A percentile compares a stretch with the other conserved stretches of the same genome.
Evolutionary conservation across 2,113 vertebrate species (phyloP).

Genomic region (Tachysurus fulvidraco): DNA sequence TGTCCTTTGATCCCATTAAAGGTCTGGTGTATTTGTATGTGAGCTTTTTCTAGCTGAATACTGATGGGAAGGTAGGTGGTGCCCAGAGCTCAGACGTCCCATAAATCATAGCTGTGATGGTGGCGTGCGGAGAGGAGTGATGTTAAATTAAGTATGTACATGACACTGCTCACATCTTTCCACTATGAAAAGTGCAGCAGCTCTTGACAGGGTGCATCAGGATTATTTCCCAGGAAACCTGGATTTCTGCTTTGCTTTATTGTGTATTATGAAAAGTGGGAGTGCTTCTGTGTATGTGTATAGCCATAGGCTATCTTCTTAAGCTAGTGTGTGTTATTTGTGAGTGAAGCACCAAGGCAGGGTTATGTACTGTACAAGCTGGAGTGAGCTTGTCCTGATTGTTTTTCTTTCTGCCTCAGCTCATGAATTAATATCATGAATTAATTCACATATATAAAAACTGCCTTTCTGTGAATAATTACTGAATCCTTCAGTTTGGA

Average conservation of each 20-base stretch:
- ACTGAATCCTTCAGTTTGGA: not conserved
- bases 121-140: not conserved
- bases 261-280: not conserved
- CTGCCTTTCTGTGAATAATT: not conserved
- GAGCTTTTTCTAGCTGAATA: slow-evolving; percentile 7
- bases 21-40: slow-evolving; percentile 4
- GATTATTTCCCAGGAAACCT: not conserved
- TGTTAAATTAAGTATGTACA: slow-evolving; percentile 31
- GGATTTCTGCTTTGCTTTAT: not conserved
- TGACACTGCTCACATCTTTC: not conserved
- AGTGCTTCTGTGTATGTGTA: not conserved
- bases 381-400: slow-evolving; percentile 1
- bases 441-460: not conserved
- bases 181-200: not conserved
- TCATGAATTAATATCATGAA: not conserved
- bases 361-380: not conserved
- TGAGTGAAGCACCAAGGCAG: not conserved
- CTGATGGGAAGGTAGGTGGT: slow-evolving; percentile 15
- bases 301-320: not conserved
- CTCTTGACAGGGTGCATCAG: not conserved
- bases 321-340: not conserved
- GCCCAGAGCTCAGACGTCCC: not conserved
- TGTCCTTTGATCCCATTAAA: slow-evolving; percentile 21
- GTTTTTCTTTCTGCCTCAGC: not conserved
- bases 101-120: slow-evolving; percentile 11